Conservation (phyloP, 2,797 vertebrate species). For the Heteromormyrus szaboi region DNA sequence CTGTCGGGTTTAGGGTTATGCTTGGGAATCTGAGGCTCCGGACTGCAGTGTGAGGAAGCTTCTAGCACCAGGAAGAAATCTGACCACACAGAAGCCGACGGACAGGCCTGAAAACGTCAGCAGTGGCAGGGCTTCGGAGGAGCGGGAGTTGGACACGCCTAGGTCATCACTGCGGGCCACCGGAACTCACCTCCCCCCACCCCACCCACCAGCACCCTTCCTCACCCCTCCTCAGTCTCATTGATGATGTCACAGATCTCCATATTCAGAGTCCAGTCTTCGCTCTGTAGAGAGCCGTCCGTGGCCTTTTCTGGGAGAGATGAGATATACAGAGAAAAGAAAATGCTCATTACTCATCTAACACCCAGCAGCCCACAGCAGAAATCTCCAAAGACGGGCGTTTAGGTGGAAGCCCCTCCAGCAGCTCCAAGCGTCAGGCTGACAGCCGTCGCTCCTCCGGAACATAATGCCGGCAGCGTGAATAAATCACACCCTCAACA, state of each 20-base stretch:
- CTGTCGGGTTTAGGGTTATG: neutral
- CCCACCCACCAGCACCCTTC: constrained; percentile 45
- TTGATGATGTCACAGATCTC: constrained; percentile 99
- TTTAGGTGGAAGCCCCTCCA: neutral
- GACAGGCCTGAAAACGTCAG: neutral
- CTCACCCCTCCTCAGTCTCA: constrained; percentile 94
- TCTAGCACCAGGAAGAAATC: neutral
- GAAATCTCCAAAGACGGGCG: neutral
- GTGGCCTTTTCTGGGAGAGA: constrained; percentile 83
- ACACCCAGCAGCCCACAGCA: neutral
- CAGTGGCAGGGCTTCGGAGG: neutral
- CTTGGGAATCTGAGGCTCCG: neutral
- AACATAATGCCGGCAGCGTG: neutral
- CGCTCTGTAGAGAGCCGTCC: constrained; percentile 89
- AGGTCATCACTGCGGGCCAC: neutral
- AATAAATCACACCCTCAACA: constrained; percentile 15
- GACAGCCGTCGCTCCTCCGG: neutral
- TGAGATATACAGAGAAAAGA: constrained; percentile 15
- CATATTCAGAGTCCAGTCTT: constrained; percentile 98
- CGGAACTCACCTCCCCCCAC: constrained; percentile 63
- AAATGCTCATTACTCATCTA: neutral
- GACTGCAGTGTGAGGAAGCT: neutral
- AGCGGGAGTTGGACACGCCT: neutral
- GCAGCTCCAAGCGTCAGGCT: neutral
- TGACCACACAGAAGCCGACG: neutral